These are phyloP conservation scores for Muntiacus muntjak DNA, from an alignment of 2,113 vertebrate species.

Conservation along the genomic window DNA sequence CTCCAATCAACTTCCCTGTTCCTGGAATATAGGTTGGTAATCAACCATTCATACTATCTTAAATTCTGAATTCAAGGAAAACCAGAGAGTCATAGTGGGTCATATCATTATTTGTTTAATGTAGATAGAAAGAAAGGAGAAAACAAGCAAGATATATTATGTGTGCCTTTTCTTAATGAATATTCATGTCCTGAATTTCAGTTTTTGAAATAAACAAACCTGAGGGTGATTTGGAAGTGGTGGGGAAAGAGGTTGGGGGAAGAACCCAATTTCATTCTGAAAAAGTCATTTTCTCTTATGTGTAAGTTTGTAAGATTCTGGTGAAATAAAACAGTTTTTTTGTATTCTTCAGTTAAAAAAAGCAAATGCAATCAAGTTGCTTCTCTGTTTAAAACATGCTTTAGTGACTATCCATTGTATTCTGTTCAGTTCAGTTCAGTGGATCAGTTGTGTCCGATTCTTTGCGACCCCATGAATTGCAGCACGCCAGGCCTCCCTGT, in stretches of 20 bases:
- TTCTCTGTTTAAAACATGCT: background rate
- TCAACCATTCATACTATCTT: background rate
- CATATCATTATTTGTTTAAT: background rate
- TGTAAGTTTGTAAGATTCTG: background rate
- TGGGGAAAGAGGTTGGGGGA: background rate
- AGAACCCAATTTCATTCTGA: background rate
- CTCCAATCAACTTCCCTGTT: background rate
- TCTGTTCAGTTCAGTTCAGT: background rate
- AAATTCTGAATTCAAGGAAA: background rate
- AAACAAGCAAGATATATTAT: background rate
- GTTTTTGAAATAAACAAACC: background rate
- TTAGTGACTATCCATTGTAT: background rate
- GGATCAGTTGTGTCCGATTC: too few species aligned
- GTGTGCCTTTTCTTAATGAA: background rate
- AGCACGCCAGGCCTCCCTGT: background rate
- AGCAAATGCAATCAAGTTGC: background rate
- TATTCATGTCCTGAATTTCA: background rate
- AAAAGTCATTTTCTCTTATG: background rate
- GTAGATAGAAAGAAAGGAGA: background rate
- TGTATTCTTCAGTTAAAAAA: background rate
- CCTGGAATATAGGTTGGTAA: background rate
- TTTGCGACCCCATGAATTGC: rapidly evolving
- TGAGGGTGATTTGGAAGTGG: background rate
- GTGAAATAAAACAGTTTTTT: background rate
- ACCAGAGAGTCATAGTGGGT: background rate